Evolutionary conservation across 92 coral and sea anemone genomes (phyloP), one percentile per base, ranked within the genome.

Genomic region (Epizoanthus scotinus): DNA sequence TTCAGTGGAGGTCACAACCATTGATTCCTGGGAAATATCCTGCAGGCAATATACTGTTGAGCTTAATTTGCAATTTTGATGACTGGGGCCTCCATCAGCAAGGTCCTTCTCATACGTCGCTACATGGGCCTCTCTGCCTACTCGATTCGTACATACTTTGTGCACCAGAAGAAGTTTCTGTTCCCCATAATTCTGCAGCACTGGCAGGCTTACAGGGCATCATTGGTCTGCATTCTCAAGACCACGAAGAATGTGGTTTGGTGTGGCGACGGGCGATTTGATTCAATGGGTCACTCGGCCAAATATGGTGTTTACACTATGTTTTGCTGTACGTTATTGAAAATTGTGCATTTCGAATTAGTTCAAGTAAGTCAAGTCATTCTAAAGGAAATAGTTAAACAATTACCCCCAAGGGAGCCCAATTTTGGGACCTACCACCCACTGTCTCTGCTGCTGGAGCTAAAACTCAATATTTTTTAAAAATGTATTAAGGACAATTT

Each of bases 1-100:
- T 73, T 47, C 10, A 22, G 26, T 87, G 87, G 94, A 61, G 83
- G 50, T 86, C 91, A 28, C 91, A 90, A 79, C 91, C 94, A 67
- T 31, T 77, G 6, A 25, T 87, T 2, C 81, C 64, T 49, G 85
- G 88, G 22, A 78, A 73, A 83, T 70, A 60, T 71, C 87, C 89
- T 28, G 87, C 91, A 22, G 94, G 94, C 25, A 84, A 87, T 78
- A 59, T 90, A 26, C 73, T 90, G 12, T 52, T 85, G 44, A 90
- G 91, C 64, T n/a, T n/a, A n/a, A n/a, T 78, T 87, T 77, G 82
- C 82, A 17, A 66, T 85, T 15, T 67, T 90, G 20, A 70, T 90
- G 87, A 89, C 89, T 24, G 89, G 91, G 18, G 94, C 78, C 22
- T 79, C 91, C 18, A 78, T 87, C 21, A 84, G 83, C 60, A 84